Evolutionary conservation across 1,140 invertebrate species (phyloP), one percentile per base, ranked within the genome.

Genomic region (Pristionchus pacificus): DNA sequence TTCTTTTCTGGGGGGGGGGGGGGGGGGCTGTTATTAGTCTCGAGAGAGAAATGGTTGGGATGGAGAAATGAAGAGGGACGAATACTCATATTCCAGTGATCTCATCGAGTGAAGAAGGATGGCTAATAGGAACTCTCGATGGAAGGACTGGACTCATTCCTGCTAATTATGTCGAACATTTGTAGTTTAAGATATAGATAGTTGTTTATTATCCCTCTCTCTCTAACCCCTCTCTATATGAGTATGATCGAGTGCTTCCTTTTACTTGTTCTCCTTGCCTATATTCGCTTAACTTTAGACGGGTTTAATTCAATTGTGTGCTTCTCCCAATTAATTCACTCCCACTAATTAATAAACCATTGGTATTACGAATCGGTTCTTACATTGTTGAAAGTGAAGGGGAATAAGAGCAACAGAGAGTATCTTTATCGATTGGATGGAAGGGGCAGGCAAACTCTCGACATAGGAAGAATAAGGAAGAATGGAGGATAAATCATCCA

Each of bases 141-240:
- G 95, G 95, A 61, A 91, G 91, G 86, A 91, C 90, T 33, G 95
- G 95, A 58, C 88, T 98, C 58, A 91, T 98, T 84, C 95, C 95
- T 65, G 92, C 94, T 85, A 98, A 97, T 86, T 97, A 98, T 86
- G 93, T 97, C 19, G 93, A 97, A 87, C 89, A 80, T 74, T 78
- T 88, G 61, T 77, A 77, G n/a, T 76, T 49, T 19, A 49, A 10
- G 6, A 6, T 49, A 49, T 49, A 19, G 6, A 49, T 19, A 10
- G 6, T 10, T 49, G 19, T 49, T 49, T 49, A 49, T 49, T 49
- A 49, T 49, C 38, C 19, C 38, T 49, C 19, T 6, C 38, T 49
- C 38, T 10, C 19, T 19, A 19, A 49, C 38, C 6, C 38, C 19
- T 49, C 38, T 10, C 19, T 49, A 6, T 49, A 6, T 49, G 6